phyloP scores from a whole-genome alignment of 2,113 vertebrate genomes.

The Puntigrus tetrazona region DNA sequence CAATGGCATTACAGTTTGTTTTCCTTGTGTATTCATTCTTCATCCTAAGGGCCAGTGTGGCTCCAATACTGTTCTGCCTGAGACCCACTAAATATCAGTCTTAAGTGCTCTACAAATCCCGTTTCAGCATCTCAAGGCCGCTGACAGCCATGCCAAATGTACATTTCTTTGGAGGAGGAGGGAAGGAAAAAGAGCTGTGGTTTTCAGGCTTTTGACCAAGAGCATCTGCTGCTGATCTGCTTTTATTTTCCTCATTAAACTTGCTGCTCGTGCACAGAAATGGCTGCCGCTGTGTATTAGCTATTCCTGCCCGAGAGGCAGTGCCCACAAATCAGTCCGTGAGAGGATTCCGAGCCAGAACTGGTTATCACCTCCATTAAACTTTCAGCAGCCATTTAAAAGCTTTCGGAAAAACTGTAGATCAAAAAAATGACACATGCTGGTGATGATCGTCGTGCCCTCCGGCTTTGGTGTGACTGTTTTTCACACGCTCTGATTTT shows the following conservation, averaged over 20 bases:
- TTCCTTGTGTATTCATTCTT: constrained; percentile 54
- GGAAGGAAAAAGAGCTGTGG: constrained; percentile 53
- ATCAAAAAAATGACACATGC: constrained; percentile 59
- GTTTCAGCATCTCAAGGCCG: constrained; percentile 63
- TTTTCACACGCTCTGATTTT: constrained; percentile 10
- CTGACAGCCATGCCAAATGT: constrained; percentile 66
- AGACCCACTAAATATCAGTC: constrained; percentile 59
- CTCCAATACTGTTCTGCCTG: constrained; percentile 46
- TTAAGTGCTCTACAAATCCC: constrained; percentile 63
- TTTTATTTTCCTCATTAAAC: constrained; percentile 69
- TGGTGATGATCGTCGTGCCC: constrained; percentile 23
- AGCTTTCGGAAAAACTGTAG: constrained; percentile 49
- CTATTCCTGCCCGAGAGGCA: constrained; percentile 49
- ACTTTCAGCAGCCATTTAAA: constrained; percentile 72
- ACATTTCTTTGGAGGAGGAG: constrained; percentile 55
- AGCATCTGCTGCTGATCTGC: constrained; percentile 72
- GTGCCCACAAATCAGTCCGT: constrained; percentile 56
- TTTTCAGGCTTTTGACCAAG: constrained; percentile 51
- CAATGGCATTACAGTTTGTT: constrained; percentile 54
- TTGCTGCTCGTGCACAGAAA: constrained; percentile 55
- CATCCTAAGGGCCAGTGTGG: constrained; percentile 53
- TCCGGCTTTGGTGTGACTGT: not conserved
- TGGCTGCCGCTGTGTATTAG: constrained; percentile 49
- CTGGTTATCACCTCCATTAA: constrained; percentile 70
- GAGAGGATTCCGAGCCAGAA: constrained; percentile 55